Base-by-base conservation (phyloP, 2,113 vertebrate species). In the Gambusia affinis region DNA sequence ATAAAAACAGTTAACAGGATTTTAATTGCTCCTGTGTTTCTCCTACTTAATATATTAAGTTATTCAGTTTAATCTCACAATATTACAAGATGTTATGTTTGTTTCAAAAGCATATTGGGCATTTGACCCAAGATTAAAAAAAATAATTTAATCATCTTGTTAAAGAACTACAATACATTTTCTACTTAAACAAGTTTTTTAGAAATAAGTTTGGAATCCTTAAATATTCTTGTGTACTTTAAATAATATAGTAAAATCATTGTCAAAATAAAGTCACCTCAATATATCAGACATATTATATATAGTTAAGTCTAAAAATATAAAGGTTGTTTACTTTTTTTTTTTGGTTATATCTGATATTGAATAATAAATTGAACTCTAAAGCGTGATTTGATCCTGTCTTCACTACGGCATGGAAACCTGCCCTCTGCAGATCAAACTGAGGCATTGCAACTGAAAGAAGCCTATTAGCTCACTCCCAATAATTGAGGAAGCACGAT, bases 401-500 rank as follows among this genome's bases (percentile, higher is more conserved):
- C 17, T 44, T 14, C 4, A n/a, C 70, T 31, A 22, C 57, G 0
- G 28, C 27, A 30, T 79, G 71, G 47, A 67, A n/a, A 66, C 28
- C 27, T 71, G 68, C 67, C 27, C 60, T 64, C 67, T 57, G 47
- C 29, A 57, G 67, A 27, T 24, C 14, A 60, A 33, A 70, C 1
- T 33, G n/a, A 67, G n/a, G 14, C n/a, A 60, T 11, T 30, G 54
- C 37, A 39, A 60, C 24, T 54, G 2, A 54, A 2, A 24, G 15
- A 54, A 57, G 51, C 51, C 51, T 57, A 22, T 54, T 0, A n/a
- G 51, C 8, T 57, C 8, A 57, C 51, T 22, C 17, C 19, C 51
- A 24, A 22, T 7, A 54, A 10, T n/a, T n/a, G n/a, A 0, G 0
- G 6, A 54, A 54, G 51, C 10, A n/a, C 24, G n/a, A 10, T 57